These are phyloP conservation scores for Trissolcus basalis DNA, from an alignment of 1,140 invertebrate genomes.

Conservation along the genomic window DNA sequence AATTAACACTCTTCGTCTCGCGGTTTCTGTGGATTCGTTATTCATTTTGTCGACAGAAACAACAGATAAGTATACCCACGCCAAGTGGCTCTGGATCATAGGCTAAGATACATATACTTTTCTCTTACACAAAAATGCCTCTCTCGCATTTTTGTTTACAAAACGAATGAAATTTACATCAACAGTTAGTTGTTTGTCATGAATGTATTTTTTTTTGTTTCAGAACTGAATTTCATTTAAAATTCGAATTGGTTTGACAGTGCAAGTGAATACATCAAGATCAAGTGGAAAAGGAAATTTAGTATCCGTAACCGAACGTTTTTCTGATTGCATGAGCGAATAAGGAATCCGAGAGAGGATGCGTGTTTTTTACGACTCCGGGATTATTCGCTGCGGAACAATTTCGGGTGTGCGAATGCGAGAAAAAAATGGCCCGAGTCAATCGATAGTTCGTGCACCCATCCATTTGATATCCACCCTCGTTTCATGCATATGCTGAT, in stretches of 20 bases:
- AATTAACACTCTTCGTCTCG: slow-evolving; percentile 43
- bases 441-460: slow-evolving; percentile 66
- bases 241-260: too few species aligned
- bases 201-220: too few species aligned
- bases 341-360: slow-evolving; percentile 9
- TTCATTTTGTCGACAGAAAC: slow-evolving; percentile 21
- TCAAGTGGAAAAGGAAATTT: background rate
- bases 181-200: too few species aligned
- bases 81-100: too few species aligned
- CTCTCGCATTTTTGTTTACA: too few species aligned
- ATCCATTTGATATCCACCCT: slow-evolving; percentile 64
- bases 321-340: slow-evolving; percentile 1
- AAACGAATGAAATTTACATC: too few species aligned
- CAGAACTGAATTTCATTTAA: too few species aligned
- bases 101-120: too few species aligned
- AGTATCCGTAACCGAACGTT: background rate
- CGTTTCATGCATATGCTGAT: slow-evolving; percentile 73
- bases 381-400: slow-evolving; percentile 22
- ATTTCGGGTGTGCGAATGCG: slow-evolving; percentile 36
- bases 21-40: slow-evolving; percentile 16
- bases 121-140: too few species aligned
- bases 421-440: slow-evolving; percentile 60
- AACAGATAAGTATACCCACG: background rate
- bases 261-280: too few species aligned
- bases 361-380: slow-evolving; percentile 39